A percentile compares a stretch with the other conserved stretches of the same genome.
Conservation (phyloP, 2,888 invertebrate species). For the Encarsia formosa region DNA sequence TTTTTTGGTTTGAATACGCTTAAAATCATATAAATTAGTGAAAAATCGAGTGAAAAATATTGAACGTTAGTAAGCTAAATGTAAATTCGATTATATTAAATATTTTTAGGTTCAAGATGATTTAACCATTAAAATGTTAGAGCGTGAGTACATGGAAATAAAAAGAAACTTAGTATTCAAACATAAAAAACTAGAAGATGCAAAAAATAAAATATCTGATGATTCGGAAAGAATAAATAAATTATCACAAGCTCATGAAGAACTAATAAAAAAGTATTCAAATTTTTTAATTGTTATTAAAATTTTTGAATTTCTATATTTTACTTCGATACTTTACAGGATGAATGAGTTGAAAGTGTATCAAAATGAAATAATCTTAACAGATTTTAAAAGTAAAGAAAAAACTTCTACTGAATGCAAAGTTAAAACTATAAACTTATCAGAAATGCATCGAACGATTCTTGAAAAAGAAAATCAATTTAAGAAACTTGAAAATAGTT, state of each 20-base stretch:
- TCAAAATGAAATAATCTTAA: conserved; percentile 10
- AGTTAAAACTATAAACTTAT: conserved; percentile 7
- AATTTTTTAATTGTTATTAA: neutral
- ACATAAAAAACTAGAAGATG: conserved; percentile 11
- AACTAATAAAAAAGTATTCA: conserved; percentile 18
- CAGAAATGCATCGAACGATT: neutral
- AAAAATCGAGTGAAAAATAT: no score
- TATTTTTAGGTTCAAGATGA: conserved; percentile 14
- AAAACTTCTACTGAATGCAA: conserved; percentile 4
- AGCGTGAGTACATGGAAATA: conserved; percentile 6
- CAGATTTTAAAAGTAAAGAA: conserved; percentile 10
- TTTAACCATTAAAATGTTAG: conserved; percentile 14
- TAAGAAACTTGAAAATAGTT: neutral
- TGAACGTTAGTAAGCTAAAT: no score
- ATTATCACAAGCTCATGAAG: conserved; percentile 9
- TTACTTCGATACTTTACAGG: neutral
- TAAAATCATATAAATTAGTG: no score
- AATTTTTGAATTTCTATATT: neutral
- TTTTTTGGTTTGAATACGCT: no score
- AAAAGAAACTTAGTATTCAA: conserved; percentile 5
- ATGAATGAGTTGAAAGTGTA: conserved; percentile 17
- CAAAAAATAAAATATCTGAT: neutral
- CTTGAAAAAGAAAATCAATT: conserved; percentile 1
- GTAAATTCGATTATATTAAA: no score
- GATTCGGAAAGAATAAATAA: conserved; percentile 12